These are phyloP conservation scores for Solen grandis DNA, from an alignment of 1,140 invertebrate species.

Conservation along the genomic window DNA sequence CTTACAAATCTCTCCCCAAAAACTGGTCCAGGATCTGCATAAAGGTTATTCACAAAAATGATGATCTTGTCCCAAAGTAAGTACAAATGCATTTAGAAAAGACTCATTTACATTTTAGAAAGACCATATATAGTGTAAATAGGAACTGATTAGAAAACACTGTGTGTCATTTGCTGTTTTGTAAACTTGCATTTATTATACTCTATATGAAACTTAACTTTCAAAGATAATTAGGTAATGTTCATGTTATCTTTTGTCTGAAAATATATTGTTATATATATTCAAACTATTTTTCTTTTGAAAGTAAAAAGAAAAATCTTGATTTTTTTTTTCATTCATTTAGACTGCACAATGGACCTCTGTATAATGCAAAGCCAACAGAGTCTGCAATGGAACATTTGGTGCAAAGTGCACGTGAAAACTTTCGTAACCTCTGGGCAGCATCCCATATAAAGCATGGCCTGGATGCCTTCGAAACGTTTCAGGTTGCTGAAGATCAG, in stretches of 20 bases:
- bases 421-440: slow-evolving; percentile 55
- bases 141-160: not conserved
- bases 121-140: not conserved
- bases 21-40: slow-evolving; percentile 38
- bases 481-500: slow-evolving; percentile 26
- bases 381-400: slow-evolving; percentile 37
- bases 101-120: not conserved
- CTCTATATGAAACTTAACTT: not conserved
- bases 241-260: not conserved
- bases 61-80: slow-evolving; percentile 21
- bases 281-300: not conserved
- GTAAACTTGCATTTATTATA: not conserved
- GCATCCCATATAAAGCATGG: slow-evolving; percentile 27
- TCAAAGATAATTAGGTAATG: not conserved
- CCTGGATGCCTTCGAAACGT: not conserved
- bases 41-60: slow-evolving; percentile 39
- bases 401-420: slow-evolving; percentile 44
- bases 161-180: not conserved
- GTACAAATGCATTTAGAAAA: not conserved
- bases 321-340: no score
- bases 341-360: slow-evolving; percentile 34
- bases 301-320: no score
- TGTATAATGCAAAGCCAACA: slow-evolving; percentile 9
- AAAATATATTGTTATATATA: not conserved
- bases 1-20: slow-evolving; percentile 26